A percentile compares a stretch with the other conserved stretches of the same genome.
Evolutionary conservation across 2,113 vertebrate genomes (phyloP).

Genomic region (Mus pahari): DNA sequence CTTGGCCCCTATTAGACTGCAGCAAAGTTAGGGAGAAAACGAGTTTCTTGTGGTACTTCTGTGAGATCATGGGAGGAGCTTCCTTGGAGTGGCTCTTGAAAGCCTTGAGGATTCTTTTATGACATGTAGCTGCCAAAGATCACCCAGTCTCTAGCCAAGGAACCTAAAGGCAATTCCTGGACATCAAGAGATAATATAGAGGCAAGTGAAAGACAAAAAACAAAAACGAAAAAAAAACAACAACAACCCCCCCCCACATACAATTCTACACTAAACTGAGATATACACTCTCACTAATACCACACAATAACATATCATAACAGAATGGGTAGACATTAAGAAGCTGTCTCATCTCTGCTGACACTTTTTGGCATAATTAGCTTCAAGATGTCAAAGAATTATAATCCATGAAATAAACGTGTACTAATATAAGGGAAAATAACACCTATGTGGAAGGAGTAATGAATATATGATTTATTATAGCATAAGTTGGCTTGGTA

Average conservation of each 20-base stretch:
- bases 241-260: constrained; percentile 69
- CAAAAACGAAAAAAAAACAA: background rate
- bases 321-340: constrained; percentile 54
- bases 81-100: constrained; percentile 92
- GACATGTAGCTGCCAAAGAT: constrained; percentile 86
- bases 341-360: constrained; percentile 52
- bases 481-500: background rate
- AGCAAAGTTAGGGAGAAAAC: constrained; percentile 39
- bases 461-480: constrained; percentile 1
- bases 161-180: constrained; percentile 76
- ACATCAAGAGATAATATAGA: constrained; percentile 77
- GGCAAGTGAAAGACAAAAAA: constrained; percentile 80
- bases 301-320: background rate
- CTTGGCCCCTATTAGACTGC: constrained; percentile 45
- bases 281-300: constrained; percentile 45
- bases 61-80: constrained; percentile 65
- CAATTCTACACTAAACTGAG: constrained; percentile 83
- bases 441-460: background rate
- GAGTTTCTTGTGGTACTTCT: background rate
- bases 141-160: constrained; percentile 87
- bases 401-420: background rate
- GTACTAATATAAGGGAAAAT: constrained; percentile 38
- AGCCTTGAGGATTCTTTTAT: constrained; percentile 87
- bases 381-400: constrained; percentile 40
- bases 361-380: background rate